Evolutionary conservation across 2,113 vertebrate genomes (phyloP).

Genomic region (Cryptomyrus ogoouensis): DNA sequence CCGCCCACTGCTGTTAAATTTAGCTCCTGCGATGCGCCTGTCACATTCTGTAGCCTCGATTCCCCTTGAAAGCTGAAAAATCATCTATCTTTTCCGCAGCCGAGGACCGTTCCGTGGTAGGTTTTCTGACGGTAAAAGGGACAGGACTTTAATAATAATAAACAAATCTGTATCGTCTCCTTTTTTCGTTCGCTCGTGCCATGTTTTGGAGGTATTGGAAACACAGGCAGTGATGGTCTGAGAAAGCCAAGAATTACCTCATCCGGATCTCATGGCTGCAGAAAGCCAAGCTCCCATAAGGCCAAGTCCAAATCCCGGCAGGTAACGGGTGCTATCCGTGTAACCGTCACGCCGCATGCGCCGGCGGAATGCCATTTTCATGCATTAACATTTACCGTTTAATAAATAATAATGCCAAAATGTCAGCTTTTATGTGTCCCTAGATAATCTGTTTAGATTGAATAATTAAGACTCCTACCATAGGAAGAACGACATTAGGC

Average conservation of each 20-base stretch:
- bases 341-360: neutral
- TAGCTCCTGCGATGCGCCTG: conserved; percentile 14
- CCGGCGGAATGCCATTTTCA: neutral
- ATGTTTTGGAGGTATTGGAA: neutral
- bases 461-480: neutral
- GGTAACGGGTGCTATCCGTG: neutral
- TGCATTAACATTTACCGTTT: conserved; percentile 14
- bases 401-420: conserved; percentile 17
- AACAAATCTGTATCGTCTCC: neutral
- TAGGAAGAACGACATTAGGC: neutral
- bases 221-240: neutral
- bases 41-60: conserved; percentile 13
- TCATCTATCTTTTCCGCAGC: neutral
- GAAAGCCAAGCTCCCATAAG: neutral
- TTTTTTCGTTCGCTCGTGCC: neutral
- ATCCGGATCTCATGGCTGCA: neutral
- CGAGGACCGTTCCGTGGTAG: neutral
- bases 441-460: conserved; percentile 22
- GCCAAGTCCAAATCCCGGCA: neutral
- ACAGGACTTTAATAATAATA: neutral
- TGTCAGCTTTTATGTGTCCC: conserved; percentile 12
- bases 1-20: conserved; percentile 31
- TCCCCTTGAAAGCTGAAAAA: neutral
- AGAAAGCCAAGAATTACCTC: neutral
- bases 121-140: neutral